These are phyloP conservation scores for Urosaurus nigricauda DNA, from an alignment of 2,797 vertebrate genomes.

Conservation along the genomic window DNA sequence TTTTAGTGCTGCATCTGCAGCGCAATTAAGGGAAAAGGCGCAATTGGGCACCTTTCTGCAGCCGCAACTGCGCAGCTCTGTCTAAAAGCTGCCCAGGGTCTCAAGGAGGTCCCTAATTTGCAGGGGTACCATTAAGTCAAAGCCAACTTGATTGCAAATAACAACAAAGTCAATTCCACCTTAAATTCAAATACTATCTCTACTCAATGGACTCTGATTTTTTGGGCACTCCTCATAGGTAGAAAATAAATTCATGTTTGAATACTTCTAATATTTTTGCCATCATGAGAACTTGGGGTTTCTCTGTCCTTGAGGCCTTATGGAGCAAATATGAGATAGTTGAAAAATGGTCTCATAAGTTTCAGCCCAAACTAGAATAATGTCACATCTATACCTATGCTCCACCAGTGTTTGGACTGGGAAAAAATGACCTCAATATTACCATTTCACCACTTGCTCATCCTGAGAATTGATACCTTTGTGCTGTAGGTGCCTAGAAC, in stretches of 20 bases:
- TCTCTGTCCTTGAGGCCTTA: conserved; percentile 27
- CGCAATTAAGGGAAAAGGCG: too few relatives aligned
- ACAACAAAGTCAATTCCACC: neutral
- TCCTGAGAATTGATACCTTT: conserved; percentile 70
- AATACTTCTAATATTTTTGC: neutral
- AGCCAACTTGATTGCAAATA: too few relatives aligned
- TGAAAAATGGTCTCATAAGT: conserved; percentile 63
- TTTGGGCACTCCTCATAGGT: neutral
- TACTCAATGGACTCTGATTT: neutral
- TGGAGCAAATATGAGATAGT: conserved; percentile 57
- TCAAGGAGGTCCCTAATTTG: too few relatives aligned
- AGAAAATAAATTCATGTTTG: neutral
- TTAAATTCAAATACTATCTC: neutral
- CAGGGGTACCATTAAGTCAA: too few relatives aligned
- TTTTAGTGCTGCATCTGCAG: too few relatives aligned
- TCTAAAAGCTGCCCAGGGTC: too few relatives aligned
- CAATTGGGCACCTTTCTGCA: too few relatives aligned
- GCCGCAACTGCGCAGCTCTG: too few relatives aligned
- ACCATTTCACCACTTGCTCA: conserved; percentile 66
- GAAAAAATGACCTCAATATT: conserved; percentile 75
- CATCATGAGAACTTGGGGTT: neutral
- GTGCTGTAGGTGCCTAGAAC: conserved; percentile 67
- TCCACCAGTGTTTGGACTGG: conserved; percentile 53
- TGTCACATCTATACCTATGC: conserved; percentile 47
- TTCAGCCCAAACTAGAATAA: conserved; percentile 51